Percentiles rank a stretch among this genome's conserved stretches.
phyloP scores from a whole-genome alignment of 2,888 invertebrate genomes.

The Rhagium mordax region DNA sequence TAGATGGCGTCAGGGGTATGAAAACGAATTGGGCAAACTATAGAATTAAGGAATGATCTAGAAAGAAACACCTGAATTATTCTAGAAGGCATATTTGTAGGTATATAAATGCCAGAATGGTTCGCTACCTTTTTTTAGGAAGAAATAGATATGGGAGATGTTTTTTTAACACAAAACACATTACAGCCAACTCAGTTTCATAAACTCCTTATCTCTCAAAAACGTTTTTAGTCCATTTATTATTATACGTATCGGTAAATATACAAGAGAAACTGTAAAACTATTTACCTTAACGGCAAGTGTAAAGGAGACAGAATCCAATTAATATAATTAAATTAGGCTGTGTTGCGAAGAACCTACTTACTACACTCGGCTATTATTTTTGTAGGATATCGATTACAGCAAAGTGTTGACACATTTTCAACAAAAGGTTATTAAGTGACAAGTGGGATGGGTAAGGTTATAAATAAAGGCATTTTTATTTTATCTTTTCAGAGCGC shows the following conservation, averaged over 20 bases:
- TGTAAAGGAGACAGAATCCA: not conserved
- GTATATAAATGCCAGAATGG: too few species aligned
- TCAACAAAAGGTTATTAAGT: not conserved
- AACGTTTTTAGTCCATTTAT: not conserved
- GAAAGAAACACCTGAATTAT: too few species aligned
- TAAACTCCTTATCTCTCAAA: not conserved
- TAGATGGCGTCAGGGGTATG: too few species aligned
- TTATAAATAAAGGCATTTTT: too few species aligned
- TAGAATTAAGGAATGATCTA: too few species aligned
- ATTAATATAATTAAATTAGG: not conserved
- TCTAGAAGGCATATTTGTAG: too few species aligned
- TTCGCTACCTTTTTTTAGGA: too few species aligned
- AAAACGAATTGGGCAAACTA: too few species aligned
- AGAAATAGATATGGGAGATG: too few species aligned
- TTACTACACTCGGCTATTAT: not conserved
- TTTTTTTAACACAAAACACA: too few species aligned
- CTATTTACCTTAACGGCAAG: not conserved
- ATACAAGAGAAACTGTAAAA: not conserved
- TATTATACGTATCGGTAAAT: not conserved
- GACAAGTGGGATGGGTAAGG: not conserved
- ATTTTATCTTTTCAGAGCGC: too few species aligned
- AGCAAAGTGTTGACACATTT: not conserved
- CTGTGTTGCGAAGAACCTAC: not conserved
- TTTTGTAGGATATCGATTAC: not conserved
- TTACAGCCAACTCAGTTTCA: too few species aligned